A percentile compares a stretch with the other conserved stretches of the same genome.
These are phyloP conservation scores for Dryobota labecula DNA, from an alignment of 2,888 invertebrate genomes.

Conservation along the genomic window DNA sequence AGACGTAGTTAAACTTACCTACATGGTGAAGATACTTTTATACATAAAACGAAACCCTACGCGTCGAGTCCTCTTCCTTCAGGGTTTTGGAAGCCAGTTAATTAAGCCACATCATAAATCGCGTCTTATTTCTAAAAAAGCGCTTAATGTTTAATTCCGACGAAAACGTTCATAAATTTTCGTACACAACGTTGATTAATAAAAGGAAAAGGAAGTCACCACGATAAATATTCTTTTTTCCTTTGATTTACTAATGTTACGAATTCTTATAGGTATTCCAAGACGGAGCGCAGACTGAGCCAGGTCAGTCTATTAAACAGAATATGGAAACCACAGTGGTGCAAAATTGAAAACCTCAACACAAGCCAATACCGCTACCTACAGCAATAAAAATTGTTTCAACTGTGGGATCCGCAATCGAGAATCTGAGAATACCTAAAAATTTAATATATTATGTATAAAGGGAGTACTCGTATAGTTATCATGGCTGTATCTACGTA, in stretches of 20 bases:
- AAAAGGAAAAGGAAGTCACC: slow-evolving; percentile 47
- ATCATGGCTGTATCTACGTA: not conserved
- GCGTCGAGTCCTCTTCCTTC: not conserved
- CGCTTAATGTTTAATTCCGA: slow-evolving; percentile 43
- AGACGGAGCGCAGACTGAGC: not conserved
- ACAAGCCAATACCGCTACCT: not conserved
- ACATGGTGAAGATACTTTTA: not conserved
- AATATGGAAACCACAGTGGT: not conserved
- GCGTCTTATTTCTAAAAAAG: slow-evolving; percentile 31
- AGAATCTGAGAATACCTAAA: not conserved
- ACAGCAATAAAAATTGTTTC: not conserved
- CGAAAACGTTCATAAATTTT: slow-evolving; percentile 49
- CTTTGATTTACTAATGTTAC: slow-evolving; percentile 31
- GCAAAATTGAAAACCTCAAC: not conserved
- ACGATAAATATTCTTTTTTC: slow-evolving; percentile 43
- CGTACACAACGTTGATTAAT: slow-evolving; percentile 52
- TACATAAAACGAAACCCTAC: not conserved
- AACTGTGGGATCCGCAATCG: not conserved
- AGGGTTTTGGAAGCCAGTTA: not conserved
- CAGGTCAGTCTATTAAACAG: not conserved
- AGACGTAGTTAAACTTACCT: not conserved
- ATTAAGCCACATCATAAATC: slow-evolving; percentile 37
- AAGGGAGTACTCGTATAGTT: not conserved
- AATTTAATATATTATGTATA: too few species aligned
- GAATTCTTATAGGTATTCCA: slow-evolving; percentile 3